Evolutionary conservation across 37 sponge, comb jelly and placozoan species (phyloP).

Genomic region (Hexactinellida sp.): DNA sequence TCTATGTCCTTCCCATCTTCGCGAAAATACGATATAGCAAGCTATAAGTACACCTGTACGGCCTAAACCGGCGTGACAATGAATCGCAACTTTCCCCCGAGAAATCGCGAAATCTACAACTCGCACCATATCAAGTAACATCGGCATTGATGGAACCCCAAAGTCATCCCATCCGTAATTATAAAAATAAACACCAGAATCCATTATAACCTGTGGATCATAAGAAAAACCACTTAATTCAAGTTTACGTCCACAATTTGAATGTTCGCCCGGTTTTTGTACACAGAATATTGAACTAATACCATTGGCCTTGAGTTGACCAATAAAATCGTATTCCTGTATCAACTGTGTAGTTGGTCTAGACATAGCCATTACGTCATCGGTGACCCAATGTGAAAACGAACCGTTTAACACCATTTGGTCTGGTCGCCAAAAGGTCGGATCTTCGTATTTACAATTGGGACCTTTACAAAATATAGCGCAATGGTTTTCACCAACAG

Average conservation of each 20-base stretch:
- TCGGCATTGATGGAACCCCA: conserved; percentile 46
- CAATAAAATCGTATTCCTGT: conserved; percentile 35
- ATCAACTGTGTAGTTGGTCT: conserved; percentile 67
- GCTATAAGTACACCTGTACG: conserved; percentile 94
- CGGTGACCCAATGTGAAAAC: conserved; percentile 64
- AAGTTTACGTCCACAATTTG: conserved; percentile 73
- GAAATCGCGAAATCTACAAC: conserved; percentile 73
- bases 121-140: conserved; percentile 75
- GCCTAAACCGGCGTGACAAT: conserved; percentile 87
- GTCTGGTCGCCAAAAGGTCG: neutral
- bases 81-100: conserved; percentile 67
- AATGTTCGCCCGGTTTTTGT: conserved; percentile 77
- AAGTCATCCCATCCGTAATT: conserved; percentile 50
- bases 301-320: conserved; percentile 50
- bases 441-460: conserved; percentile 2
- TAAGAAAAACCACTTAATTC: conserved; percentile 73
- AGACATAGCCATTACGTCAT: conserved; percentile 79
- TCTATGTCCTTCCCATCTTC: conserved; percentile 39
- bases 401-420: neutral
- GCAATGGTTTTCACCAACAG: neutral
- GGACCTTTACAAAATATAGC: neutral
- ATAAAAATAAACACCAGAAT: neutral
- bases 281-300: conserved; percentile 75
- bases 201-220: conserved; percentile 77
- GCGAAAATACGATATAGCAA: conserved; percentile 68